Conservation (phyloP, 1,140 invertebrate species). For the Bombyx mandarina region DNA sequence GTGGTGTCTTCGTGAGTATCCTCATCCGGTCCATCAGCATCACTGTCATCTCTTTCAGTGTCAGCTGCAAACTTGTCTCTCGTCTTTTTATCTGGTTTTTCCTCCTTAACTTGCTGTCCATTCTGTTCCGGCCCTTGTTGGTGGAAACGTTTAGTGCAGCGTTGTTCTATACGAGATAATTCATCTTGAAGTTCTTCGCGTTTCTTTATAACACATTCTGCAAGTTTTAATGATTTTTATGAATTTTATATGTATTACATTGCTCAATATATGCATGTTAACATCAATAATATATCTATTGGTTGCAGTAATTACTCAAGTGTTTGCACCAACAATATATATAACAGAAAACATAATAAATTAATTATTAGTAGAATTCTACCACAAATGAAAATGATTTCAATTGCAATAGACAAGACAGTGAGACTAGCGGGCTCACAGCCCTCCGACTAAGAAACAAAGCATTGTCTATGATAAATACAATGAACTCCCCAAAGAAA, state of each 20-base stretch:
- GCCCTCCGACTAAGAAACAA: too few species aligned
- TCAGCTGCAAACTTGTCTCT: conserved; percentile 56
- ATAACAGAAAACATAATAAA: too few species aligned
- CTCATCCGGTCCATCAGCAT: conserved; percentile 36
- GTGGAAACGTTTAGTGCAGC: conserved; percentile 15
- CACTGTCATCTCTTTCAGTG: conserved; percentile 48
- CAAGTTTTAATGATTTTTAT: conserved; percentile 1
- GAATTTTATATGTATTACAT: background rate
- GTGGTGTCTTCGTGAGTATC: conserved; percentile 10
- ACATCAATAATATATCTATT: background rate
- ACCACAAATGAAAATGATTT: too few species aligned
- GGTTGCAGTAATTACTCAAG: too few species aligned
- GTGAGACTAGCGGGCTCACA: too few species aligned
- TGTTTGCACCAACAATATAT: too few species aligned
- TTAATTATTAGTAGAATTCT: too few species aligned
- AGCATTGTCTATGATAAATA: too few species aligned
- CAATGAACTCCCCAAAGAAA: conserved; percentile 4
- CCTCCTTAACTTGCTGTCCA: background rate
- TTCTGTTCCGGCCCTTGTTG: too few species aligned
- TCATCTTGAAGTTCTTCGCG: conserved; percentile 51
- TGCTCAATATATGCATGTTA: background rate
- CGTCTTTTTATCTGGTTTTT: conserved; percentile 29
- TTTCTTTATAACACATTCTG: conserved; percentile 66
- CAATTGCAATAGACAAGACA: too few species aligned
- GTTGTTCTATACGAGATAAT: conserved; percentile 52